Base-by-base conservation (phyloP, 2,888 invertebrate species). In the Erebia palarica region DNA sequence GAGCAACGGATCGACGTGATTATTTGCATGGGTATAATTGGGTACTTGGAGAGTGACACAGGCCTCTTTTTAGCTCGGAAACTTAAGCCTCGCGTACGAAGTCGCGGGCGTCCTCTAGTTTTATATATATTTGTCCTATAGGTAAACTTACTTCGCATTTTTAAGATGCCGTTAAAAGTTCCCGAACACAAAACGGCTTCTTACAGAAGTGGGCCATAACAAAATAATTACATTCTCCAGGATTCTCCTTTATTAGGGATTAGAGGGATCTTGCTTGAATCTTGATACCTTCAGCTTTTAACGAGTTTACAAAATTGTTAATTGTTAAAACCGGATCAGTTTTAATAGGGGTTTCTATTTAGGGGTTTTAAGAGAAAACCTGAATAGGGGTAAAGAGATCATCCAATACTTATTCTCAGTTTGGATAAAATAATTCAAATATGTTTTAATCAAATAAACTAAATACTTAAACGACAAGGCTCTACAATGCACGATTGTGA, bases 161-260 rank as follows among this genome's bases (percentile, higher is more conserved):
- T 63, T 49, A 63, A 49, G 63, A 63, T 63, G 21, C 47, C 49
- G 49, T 49, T 63, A 63, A 63, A 63, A 47, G 61, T 49, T 63
- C 49, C 47, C 21, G 47, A 63, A 63, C 18, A 21, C 49, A 49
- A 14, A 21, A 63, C 14, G 49, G 63, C 18, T 47, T 27, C 47
- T 63, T 49, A 49, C 21, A n/a, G 21, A 69, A 49, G 57, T 53
- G 63, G 58, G 64, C 49, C 67, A 60, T 57, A 71, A 65, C 44
- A 49, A 72, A 66, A 63, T 65, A 67, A 70, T 67, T 68, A 73
- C 63, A 60, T 55, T 53, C 53, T 59, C 57, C 66, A 64, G 21
- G 21, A 69, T 58, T 53, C 44, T 63, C 63, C 58, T 64, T 67
- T 67, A 69, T 72, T 67, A 64, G 13, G 66, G 55, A 64, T 67